A percentile compares a stretch with the other conserved stretches of the same genome.
Conservation (phyloP, 2,113 vertebrate genomes). For the Cacatua alba region DNA sequence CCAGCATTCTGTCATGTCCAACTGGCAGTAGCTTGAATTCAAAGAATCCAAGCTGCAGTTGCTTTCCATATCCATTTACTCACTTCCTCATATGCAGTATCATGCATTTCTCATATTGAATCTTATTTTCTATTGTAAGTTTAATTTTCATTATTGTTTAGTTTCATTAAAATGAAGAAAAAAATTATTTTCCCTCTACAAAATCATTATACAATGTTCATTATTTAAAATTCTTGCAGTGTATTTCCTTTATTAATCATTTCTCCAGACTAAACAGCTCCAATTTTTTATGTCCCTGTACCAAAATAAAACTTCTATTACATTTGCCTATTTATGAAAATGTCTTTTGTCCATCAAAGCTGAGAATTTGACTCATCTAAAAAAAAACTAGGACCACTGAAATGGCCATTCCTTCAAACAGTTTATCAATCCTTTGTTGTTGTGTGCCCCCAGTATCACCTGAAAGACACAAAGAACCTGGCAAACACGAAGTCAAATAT, state of each 20-base stretch:
- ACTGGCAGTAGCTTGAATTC: neutral
- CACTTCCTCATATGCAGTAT: neutral
- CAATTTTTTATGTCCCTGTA: neutral
- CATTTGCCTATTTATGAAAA: neutral
- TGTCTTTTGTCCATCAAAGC: neutral
- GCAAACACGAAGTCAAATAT: neutral
- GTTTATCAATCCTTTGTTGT: neutral
- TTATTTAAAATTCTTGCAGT: neutral
- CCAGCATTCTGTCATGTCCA: neutral
- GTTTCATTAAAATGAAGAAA: neutral
- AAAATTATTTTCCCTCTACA: neutral
- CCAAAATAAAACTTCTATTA: neutral
- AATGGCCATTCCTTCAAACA: neutral
- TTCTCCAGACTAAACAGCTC: neutral
- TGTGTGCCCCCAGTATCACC: neutral
- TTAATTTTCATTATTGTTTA: neutral
- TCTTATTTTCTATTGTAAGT: neutral
- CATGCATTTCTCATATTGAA: neutral
- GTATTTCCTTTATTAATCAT: neutral
- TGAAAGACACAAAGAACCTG: neutral
- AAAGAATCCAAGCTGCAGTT: neutral
- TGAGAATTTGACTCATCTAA: neutral
- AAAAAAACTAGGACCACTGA: neutral
- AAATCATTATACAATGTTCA: neutral
- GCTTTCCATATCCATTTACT: neutral